A percentile compares a stretch with the other conserved stretches of the same genome.
Evolutionary conservation across 2,797 vertebrate species (phyloP).

Genomic region (Falco novaeseelandiae): DNA sequence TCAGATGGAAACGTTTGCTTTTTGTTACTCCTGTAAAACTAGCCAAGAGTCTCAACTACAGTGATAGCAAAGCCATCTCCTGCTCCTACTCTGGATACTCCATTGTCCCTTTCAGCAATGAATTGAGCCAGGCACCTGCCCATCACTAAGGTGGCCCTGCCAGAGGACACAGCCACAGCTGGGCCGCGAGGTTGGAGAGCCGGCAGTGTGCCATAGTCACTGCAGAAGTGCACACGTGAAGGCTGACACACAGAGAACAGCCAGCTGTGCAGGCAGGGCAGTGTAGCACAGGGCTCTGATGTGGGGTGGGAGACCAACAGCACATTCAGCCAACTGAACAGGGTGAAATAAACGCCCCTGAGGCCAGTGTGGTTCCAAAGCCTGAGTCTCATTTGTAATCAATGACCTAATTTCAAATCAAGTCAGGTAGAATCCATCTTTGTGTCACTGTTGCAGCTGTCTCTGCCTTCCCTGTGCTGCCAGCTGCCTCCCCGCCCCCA

Average conservation of each 20-base stretch:
- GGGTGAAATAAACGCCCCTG: accelerated
- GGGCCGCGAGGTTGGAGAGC: not conserved
- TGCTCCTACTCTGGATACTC: accelerated
- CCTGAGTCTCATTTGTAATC: not conserved
- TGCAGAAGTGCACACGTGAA: accelerated
- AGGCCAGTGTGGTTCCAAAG: not conserved
- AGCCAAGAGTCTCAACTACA: not conserved
- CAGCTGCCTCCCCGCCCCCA: not conserved
- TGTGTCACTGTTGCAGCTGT: accelerated
- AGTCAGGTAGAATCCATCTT: not conserved
- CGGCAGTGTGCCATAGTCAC: not conserved
- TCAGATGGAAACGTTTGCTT: not conserved
- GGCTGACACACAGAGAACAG: not conserved
- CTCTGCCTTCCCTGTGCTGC: accelerated
- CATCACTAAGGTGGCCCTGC: not conserved
- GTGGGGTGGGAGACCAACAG: not conserved
- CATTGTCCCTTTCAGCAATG: accelerated
- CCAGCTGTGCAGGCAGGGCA: not conserved
- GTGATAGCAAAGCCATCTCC: not conserved
- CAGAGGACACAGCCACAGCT: not conserved
- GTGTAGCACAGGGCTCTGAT: not conserved
- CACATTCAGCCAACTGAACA: not conserved
- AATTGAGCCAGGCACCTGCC: not conserved
- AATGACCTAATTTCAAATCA: not conserved
- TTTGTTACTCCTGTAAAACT: not conserved